A percentile compares a stretch with the other conserved stretches of the same genome.
Conservation (phyloP, 2,113 vertebrate species). For the Lanius ludovicianus region DNA sequence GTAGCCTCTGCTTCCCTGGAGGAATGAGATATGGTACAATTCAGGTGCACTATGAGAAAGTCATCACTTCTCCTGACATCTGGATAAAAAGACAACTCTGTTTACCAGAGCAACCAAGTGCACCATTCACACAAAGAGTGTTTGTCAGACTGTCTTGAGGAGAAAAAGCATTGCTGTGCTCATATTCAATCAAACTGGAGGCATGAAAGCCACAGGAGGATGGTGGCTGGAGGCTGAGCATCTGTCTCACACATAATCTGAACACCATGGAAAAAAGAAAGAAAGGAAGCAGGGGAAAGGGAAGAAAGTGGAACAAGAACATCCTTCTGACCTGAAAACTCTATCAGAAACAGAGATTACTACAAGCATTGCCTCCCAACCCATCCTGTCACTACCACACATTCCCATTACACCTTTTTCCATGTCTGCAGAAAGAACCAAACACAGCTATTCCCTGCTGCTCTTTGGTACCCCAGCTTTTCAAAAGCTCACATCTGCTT, state of each 20-base stretch:
- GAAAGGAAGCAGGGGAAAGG: fast-evolving
- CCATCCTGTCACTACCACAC: neutral
- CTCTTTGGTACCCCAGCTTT: neutral
- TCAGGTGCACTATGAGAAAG: conserved; percentile 16
- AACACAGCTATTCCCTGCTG: neutral
- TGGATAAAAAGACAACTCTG: conserved; percentile 33
- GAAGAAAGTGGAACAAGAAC: neutral
- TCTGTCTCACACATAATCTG: conserved; percentile 19
- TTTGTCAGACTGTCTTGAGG: conserved; percentile 43
- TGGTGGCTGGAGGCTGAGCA: conserved; percentile 55
- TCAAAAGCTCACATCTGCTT: neutral
- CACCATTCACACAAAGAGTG: conserved; percentile 1
- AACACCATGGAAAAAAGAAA: neutral
- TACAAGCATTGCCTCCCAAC: neutral
- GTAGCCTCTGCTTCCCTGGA: neutral
- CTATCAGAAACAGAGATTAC: neutral
- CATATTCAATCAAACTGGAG: conserved; percentile 39
- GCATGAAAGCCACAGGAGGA: conserved; percentile 40
- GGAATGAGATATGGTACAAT: conserved; percentile 12
- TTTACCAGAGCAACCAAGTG: conserved; percentile 24
- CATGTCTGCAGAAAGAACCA: neutral
- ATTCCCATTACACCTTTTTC: neutral
- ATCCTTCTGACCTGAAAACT: neutral
- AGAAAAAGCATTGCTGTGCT: conserved; percentile 49
- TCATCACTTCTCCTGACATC: conserved; percentile 32